phyloP scores from a whole-genome alignment of 2,888 invertebrate genomes.

The Antheraea yamamai region DNA sequence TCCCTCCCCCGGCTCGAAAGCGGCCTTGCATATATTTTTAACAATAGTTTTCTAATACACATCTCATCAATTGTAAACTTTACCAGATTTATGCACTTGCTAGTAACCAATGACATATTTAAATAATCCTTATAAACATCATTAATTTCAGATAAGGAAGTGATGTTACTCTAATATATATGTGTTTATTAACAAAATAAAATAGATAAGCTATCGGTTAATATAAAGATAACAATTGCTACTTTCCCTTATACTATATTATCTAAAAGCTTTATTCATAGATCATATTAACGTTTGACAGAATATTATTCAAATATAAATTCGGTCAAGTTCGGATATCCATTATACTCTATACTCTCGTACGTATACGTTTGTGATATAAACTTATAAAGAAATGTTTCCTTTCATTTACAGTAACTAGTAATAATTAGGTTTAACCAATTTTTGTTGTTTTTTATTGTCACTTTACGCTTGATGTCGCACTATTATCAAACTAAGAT shows the following conservation, averaged over 20 bases:
- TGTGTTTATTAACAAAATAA: conserved; percentile 2
- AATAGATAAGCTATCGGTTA: not conserved
- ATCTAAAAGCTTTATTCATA: not conserved
- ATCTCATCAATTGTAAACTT: too few species aligned
- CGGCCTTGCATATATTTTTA: too few species aligned
- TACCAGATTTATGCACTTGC: not conserved
- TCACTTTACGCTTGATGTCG: too few species aligned
- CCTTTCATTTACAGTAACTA: too few species aligned
- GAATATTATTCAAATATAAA: not conserved
- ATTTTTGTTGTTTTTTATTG: too few species aligned
- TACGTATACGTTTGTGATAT: too few species aligned
- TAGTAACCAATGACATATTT: not conserved
- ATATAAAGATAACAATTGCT: not conserved
- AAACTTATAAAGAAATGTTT: too few species aligned
- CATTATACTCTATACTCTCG: too few species aligned
- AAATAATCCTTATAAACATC: not conserved
- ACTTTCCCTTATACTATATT: not conserved
- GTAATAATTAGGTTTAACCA: too few species aligned
- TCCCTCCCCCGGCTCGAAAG: too few species aligned
- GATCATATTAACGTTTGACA: not conserved
- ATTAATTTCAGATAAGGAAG: conserved; percentile 2
- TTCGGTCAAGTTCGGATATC: not conserved
- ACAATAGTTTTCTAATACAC: too few species aligned
- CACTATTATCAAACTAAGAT: not conserved
- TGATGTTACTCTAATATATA: not conserved